phyloP scores from a whole-genome alignment of 2,888 invertebrate species.

The Clistopyga incitator region DNA sequence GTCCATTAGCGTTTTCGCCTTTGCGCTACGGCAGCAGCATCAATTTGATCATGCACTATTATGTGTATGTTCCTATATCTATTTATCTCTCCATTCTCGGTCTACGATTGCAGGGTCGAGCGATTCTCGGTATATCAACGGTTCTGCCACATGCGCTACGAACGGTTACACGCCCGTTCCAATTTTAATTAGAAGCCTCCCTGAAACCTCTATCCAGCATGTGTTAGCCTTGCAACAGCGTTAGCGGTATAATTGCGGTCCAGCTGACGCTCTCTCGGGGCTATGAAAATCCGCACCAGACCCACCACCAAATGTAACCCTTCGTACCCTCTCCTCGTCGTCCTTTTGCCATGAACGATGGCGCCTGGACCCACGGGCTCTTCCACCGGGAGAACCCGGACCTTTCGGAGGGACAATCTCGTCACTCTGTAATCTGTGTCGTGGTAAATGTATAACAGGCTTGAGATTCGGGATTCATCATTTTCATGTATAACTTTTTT shows the following conservation, averaged over 20 bases:
- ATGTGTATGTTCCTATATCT: slow-evolving; percentile 17
- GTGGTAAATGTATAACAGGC: background rate
- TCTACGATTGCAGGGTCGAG: slow-evolving; percentile 45
- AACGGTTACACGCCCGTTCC: slow-evolving; percentile 63
- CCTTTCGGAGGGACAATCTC: background rate
- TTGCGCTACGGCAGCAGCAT: slow-evolving; percentile 44
- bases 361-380: background rate
- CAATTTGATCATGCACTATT: slow-evolving; percentile 19
- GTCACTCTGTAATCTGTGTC: background rate
- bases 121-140: slow-evolving; percentile 47
- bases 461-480: background rate
- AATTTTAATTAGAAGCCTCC: slow-evolving; percentile 71
- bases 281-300: slow-evolving; percentile 49
- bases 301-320: slow-evolving; percentile 55
- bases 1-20: slow-evolving; percentile 71
- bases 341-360: slow-evolving; percentile 3
- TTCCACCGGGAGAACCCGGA: background rate
- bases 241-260: slow-evolving; percentile 70
- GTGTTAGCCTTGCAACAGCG: slow-evolving; percentile 26
- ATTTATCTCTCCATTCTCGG: slow-evolving; percentile 21
- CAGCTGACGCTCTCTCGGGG: slow-evolving; percentile 60
- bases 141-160: slow-evolving; percentile 45
- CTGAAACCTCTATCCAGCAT: slow-evolving; percentile 12
- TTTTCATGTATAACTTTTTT: too few relatives aligned
- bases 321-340: background rate